These are phyloP conservation scores for Lycocerus yunnanus DNA, from an alignment of 2,888 invertebrate genomes.

Conservation along the genomic window DNA sequence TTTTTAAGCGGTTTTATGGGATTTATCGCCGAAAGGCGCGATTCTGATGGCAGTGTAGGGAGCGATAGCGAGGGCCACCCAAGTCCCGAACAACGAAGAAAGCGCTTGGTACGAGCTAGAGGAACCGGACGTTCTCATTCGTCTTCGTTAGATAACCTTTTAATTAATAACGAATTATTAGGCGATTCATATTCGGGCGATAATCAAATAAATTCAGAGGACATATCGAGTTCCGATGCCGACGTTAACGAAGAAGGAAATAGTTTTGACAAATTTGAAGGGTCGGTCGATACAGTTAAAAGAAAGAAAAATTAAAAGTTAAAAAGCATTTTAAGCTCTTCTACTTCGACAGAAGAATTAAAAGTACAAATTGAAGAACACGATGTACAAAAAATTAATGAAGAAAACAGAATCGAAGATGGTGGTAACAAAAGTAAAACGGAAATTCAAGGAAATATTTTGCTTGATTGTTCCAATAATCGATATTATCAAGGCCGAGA, in stretches of 20 bases:
- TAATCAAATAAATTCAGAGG: constrained; percentile 58
- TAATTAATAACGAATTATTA: constrained; percentile 64
- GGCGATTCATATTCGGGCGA: constrained; percentile 47
- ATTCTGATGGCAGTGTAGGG: constrained; percentile 86
- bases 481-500: constrained; percentile 84
- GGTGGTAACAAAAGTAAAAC: constrained; percentile 71
- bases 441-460: constrained; percentile 61
- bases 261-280: constrained; percentile 72
- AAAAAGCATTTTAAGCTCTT: constrained; percentile 51
- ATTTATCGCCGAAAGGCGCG: constrained; percentile 74
- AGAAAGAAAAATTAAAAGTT: constrained; percentile 81
- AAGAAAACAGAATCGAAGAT: constrained; percentile 65
- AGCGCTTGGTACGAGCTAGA: constrained; percentile 78
- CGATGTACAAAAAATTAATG: constrained; percentile 61
- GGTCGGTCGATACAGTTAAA: constrained; percentile 81
- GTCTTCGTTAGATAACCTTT: constrained; percentile 77
- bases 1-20: constrained; percentile 86
- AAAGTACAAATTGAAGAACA: constrained; percentile 67
- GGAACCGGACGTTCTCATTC: constrained; percentile 84
- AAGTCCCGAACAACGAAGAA: constrained; percentile 84
- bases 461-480: constrained; percentile 63
- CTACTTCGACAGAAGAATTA: constrained; percentile 62
- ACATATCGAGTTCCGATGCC: constrained; percentile 72
- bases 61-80: constrained; percentile 89
- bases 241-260: constrained; percentile 71